These are phyloP conservation scores for Meles meles DNA, from an alignment of 2,113 vertebrate species.

Conservation along the genomic window DNA sequence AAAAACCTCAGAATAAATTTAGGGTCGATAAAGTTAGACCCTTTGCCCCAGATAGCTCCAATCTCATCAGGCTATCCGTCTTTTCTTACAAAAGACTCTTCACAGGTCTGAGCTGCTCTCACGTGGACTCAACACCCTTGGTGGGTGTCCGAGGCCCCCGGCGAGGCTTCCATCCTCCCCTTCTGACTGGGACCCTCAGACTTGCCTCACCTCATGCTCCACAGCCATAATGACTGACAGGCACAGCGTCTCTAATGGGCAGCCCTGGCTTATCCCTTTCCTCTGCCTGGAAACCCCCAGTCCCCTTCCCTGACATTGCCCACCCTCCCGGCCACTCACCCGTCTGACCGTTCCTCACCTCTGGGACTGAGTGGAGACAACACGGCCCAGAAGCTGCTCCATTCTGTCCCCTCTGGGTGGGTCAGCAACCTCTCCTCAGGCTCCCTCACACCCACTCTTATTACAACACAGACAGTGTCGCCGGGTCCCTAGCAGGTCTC, in stretches of 20 bases:
- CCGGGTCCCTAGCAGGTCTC: not conserved
- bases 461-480: not conserved
- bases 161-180: not conserved
- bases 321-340: not conserved
- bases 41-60: not conserved
- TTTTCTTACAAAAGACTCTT: not conserved
- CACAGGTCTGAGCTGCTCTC: not conserved
- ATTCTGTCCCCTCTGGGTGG: not conserved
- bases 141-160: not conserved
- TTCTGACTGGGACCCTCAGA: not conserved
- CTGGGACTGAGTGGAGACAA: not conserved
- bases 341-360: no score
- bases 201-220: not conserved
- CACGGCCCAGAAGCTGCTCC: not conserved
- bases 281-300: not conserved
- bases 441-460: not conserved
- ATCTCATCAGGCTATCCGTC: rapidly evolving
- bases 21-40: not conserved
- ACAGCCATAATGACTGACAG: no score
- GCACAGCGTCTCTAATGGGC: not conserved
- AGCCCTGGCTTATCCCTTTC: not conserved
- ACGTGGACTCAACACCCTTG: not conserved
- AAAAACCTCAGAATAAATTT: not conserved
- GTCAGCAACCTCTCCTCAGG: not conserved
- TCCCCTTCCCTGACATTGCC: rapidly evolving